Evolutionary conservation across 2,113 vertebrate genomes (phyloP).

Genomic region (Myotis brandtii): DNA sequence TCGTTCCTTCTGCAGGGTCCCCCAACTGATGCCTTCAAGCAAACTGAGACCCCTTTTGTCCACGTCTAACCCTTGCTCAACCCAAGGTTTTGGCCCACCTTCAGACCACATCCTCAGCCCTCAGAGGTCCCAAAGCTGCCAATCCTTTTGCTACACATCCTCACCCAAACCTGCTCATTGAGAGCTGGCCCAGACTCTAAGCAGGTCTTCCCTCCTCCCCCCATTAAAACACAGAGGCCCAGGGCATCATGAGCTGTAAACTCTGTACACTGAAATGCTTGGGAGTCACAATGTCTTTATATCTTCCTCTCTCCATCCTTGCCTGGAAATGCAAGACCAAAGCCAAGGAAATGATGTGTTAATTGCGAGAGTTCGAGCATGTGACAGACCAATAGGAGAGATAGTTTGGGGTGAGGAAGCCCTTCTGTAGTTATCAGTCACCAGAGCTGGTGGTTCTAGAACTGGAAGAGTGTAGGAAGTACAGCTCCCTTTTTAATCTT

Average conservation of each 20-base stretch:
- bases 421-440: not conserved
- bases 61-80: not conserved
- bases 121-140: not conserved
- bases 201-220: not conserved
- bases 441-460: not conserved
- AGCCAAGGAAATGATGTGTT: not conserved
- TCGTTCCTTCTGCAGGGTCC: not conserved
- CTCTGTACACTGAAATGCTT: not conserved
- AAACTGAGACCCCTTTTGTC: not conserved
- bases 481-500: not conserved
- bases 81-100: not conserved
- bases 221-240: not conserved
- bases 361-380: not conserved
- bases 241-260: not conserved
- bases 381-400: not conserved
- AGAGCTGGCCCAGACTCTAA: not conserved
- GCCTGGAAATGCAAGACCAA: constrained; percentile 2
- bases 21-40: not conserved
- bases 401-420: not conserved
- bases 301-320: not conserved
- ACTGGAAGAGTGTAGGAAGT: not conserved
- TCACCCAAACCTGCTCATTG: not conserved
- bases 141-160: not conserved
- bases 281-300: not conserved
- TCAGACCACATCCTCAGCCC: not conserved